Percentiles rank a stretch among this genome's conserved stretches.
These are phyloP conservation scores for Cariama cristata DNA, from an alignment of 2,113 vertebrate species.

Conservation along the genomic window DNA sequence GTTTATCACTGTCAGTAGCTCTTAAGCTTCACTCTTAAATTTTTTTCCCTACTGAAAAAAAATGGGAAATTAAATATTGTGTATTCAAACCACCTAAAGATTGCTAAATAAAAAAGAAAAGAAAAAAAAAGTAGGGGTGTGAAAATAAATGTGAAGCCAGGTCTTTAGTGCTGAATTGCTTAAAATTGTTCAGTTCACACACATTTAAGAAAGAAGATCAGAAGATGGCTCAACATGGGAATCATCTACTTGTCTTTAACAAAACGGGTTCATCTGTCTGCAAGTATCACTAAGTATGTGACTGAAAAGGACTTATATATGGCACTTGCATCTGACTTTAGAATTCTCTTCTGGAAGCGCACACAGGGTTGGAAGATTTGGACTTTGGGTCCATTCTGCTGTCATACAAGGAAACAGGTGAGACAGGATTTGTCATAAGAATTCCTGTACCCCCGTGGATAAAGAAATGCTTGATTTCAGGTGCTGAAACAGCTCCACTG, in stretches of 20 bases:
- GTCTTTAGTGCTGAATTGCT: not conserved
- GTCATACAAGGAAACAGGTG: not conserved
- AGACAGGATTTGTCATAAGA: not conserved
- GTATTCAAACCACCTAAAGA: not conserved
- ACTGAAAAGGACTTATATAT: not conserved
- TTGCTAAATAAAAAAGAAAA: accelerated
- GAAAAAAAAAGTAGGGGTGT: accelerated
- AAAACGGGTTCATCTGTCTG: not conserved
- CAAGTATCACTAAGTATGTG: not conserved
- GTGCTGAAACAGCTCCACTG: not conserved
- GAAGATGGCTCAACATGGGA: not conserved
- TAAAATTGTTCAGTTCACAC: not conserved
- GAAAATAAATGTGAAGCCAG: not conserved
- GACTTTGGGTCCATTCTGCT: not conserved
- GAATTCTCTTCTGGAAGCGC: not conserved
- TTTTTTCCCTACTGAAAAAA: not conserved
- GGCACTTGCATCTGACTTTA: not conserved
- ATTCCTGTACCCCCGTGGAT: not conserved
- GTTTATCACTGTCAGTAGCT: not conserved
- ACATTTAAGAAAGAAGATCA: not conserved
- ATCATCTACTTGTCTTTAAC: not conserved
- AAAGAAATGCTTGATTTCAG: not conserved
- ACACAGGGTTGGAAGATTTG: not conserved
- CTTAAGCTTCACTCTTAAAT: not conserved
- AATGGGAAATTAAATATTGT: not conserved